Percentiles rank a stretch among this genome's conserved stretches.
Conservation (phyloP, 2,888 invertebrate species). For the Ormyrus rosae region DNA sequence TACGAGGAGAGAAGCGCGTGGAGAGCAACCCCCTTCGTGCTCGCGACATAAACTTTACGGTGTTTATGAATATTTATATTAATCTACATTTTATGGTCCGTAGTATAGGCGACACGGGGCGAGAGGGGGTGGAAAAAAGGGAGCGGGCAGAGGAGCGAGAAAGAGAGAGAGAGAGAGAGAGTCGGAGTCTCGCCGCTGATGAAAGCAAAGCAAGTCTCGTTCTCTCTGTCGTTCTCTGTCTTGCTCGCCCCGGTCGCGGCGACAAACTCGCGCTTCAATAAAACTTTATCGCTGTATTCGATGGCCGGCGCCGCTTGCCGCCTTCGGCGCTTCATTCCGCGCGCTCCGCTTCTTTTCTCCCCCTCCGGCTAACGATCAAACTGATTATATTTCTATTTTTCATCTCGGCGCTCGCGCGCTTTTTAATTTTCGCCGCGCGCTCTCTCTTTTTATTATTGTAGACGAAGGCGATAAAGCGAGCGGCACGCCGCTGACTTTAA, state of each 20-base stretch:
- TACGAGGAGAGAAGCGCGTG: conserved; percentile 70
- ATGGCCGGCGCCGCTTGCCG: conserved; percentile 24
- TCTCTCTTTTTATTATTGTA: conserved; percentile 39
- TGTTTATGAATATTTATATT: conserved; percentile 76
- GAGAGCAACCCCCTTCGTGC: conserved; percentile 58
- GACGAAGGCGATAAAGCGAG: conserved; percentile 24
- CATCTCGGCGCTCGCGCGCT: conserved; percentile 49
- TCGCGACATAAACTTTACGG: conserved; percentile 74
- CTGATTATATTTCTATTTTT: conserved; percentile 55
- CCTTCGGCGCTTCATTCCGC: conserved; percentile 25
- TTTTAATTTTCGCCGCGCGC: conserved; percentile 43
- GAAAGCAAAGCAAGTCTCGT: conserved; percentile 60
- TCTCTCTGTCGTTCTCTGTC: conserved; percentile 45
- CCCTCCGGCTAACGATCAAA: conserved; percentile 46
- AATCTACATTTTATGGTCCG: conserved; percentile 74
- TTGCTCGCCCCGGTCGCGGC: conserved; percentile 51
- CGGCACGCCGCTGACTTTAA: conserved; percentile 37
- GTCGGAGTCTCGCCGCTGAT: conserved; percentile 46
- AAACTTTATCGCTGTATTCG: conserved; percentile 64
- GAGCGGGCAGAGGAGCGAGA: conserved; percentile 43
- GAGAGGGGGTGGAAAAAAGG: conserved; percentile 46
- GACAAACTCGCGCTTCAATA: conserved; percentile 66
- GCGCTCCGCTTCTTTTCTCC: conserved; percentile 19
- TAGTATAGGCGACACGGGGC: conserved; percentile 50
- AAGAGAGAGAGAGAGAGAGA: neutral